phyloP scores from a whole-genome alignment of 2,113 vertebrate genomes.

The Grammomys dolichurus region DNA sequence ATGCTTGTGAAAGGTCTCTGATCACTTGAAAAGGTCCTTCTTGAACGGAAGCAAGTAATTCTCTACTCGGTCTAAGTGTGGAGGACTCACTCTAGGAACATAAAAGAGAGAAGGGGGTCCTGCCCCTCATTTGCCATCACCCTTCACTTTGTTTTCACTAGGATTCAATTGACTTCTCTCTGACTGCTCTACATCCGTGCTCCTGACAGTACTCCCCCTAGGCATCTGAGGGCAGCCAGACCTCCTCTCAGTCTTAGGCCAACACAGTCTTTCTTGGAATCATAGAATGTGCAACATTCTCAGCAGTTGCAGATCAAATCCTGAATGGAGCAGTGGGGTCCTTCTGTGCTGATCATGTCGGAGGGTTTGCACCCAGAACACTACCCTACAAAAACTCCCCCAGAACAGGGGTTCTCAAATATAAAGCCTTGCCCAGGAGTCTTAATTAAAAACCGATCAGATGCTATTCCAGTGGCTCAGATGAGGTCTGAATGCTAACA shows the following conservation, averaged over 20 bases:
- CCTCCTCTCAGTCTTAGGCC: background rate
- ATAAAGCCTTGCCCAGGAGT: background rate
- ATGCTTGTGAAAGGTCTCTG: background rate
- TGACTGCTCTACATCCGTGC: background rate
- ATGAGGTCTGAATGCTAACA: background rate
- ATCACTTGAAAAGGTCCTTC: background rate
- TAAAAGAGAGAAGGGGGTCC: background rate
- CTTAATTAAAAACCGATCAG: background rate
- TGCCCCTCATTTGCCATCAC: background rate
- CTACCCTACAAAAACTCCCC: background rate
- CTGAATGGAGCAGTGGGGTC: background rate
- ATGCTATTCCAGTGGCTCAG: background rate
- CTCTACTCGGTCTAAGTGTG: background rate
- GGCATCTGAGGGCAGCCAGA: background rate
- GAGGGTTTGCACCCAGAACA: background rate
- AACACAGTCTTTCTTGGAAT: background rate
- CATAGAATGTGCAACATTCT: background rate
- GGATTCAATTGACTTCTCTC: background rate
- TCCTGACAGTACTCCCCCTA: background rate
- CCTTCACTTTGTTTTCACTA: background rate
- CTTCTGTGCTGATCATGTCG: background rate
- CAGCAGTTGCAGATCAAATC: background rate
- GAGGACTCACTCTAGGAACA: background rate
- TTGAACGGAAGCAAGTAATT: background rate
- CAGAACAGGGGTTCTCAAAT: background rate